Conservation (phyloP, 1,140 invertebrate species). For the Mercenaria mercenaria region DNA sequence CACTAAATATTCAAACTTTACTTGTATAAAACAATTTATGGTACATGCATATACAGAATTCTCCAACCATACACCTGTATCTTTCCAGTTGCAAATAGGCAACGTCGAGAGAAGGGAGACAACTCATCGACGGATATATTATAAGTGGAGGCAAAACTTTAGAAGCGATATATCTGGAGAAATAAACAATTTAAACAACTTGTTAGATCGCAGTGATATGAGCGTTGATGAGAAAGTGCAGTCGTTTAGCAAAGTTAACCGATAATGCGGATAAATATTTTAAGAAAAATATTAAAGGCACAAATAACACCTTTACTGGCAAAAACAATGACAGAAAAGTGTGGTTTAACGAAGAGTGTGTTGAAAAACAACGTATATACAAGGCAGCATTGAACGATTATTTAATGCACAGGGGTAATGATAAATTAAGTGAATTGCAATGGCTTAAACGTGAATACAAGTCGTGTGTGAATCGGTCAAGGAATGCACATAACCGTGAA, state of each 20-base stretch:
- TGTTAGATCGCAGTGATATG: not conserved
- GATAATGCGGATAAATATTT: not conserved
- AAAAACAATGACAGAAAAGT: not conserved
- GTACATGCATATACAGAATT: not conserved
- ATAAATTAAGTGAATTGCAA: not conserved
- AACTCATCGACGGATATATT: not conserved
- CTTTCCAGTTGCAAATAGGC: no score
- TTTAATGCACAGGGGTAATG: not conserved
- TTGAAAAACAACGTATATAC: not conserved
- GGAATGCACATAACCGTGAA: not conserved
- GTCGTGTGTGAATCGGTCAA: not conserved
- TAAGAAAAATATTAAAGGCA: not conserved
- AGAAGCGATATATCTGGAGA: not conserved
- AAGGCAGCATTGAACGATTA: not conserved
- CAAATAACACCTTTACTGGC: not conserved
- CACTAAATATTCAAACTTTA: not conserved
- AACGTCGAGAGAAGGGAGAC: not conserved
- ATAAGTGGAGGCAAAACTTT: not conserved
- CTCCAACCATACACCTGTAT: not conserved
- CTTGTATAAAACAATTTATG: not conserved
- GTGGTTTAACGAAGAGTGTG: not conserved
- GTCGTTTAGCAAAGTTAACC: not conserved
- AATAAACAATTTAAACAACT: not conserved
- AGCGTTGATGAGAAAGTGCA: not conserved
- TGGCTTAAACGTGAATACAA: not conserved